phyloP scores from a whole-genome alignment of 2,113 vertebrate genomes.

The Rhegmatorhina hoffmannsi region DNA sequence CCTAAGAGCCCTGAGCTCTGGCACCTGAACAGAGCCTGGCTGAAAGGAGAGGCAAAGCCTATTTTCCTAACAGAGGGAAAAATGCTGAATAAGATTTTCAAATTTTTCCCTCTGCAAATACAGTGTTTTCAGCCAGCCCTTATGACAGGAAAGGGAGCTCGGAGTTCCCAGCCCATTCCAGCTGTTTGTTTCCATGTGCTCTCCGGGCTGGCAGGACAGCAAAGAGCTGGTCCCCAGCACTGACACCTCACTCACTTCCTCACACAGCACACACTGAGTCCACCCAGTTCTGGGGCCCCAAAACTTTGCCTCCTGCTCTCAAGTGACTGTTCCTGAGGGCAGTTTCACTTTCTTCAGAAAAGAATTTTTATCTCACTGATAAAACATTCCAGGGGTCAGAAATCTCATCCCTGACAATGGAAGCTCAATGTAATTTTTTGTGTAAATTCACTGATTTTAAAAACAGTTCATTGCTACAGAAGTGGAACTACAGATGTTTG shows the following conservation, averaged over 20 bases:
- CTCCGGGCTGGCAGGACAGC: background rate
- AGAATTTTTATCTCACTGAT: background rate
- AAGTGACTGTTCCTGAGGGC: background rate
- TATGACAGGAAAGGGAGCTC: background rate
- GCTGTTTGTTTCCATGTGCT: background rate
- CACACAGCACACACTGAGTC: background rate
- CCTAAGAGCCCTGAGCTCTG: background rate
- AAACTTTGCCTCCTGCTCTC: background rate
- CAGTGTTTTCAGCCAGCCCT: background rate
- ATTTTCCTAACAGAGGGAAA: background rate
- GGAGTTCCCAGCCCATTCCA: background rate
- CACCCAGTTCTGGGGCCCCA: background rate
- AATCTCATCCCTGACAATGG: background rate
- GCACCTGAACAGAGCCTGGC: background rate
- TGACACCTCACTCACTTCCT: background rate
- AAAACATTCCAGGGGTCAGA: background rate
- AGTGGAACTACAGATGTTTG: background rate
- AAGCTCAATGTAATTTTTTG: background rate
- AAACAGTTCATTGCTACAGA: background rate
- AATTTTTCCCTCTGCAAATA: background rate
- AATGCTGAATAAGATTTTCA: constrained; percentile 22
- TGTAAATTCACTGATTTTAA: background rate
- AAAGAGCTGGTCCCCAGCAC: background rate
- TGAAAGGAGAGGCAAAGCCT: background rate
- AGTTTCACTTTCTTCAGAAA: background rate